These are phyloP conservation scores for Synodontis membranacea DNA, from an alignment of 2,113 vertebrate species.

Conservation along the genomic window DNA sequence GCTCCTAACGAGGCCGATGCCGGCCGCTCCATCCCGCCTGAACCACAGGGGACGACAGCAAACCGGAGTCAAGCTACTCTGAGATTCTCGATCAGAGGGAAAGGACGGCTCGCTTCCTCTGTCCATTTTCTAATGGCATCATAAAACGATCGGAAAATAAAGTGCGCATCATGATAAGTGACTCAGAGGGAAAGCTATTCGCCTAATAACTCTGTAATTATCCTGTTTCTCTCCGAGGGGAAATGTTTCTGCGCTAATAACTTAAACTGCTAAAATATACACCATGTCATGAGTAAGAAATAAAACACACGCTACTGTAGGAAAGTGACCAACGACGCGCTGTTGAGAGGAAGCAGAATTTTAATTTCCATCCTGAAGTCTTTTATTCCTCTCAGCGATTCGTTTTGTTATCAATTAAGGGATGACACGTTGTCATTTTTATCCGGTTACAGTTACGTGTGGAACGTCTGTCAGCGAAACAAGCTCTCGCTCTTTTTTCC, in stretches of 20 bases:
- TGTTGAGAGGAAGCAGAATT: neutral
- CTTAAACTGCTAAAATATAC: neutral
- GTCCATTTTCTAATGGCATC: slow-evolving; percentile 32
- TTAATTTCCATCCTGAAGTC: neutral
- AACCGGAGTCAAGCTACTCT: neutral
- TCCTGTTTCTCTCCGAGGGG: no score
- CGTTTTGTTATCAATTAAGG: neutral
- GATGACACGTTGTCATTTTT: no score
- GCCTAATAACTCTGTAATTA: neutral
- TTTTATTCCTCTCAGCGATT: neutral
- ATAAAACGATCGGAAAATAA: slow-evolving; percentile 27
- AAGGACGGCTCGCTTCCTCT: neutral
- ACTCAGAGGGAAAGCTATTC: neutral
- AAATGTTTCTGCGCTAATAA: neutral
- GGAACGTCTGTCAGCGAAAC: no score
- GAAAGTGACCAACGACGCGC: neutral
- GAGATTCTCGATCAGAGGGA: neutral
- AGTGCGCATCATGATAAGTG: neutral
- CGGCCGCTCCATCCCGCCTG: slow-evolving; percentile 20
- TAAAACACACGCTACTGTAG: neutral
- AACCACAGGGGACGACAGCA: slow-evolving; percentile 30
- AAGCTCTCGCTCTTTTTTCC: neutral
- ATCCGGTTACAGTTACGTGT: no score
- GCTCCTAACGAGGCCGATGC: slow-evolving; percentile 64
- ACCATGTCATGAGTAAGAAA: neutral